Evolutionary conservation across 2,888 invertebrate species (phyloP).

Genomic region (Polymixis flavicincta): DNA sequence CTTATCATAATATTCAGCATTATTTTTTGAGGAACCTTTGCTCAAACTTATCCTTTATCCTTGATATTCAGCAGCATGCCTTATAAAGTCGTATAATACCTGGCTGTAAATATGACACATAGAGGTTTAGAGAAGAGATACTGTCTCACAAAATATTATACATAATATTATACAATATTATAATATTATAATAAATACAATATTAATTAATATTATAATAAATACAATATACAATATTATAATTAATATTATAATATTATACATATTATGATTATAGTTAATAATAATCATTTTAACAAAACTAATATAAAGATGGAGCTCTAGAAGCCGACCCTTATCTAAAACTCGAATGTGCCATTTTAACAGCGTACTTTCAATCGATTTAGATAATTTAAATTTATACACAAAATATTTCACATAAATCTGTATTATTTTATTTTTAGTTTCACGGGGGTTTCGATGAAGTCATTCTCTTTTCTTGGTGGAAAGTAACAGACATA

Average conservation of each 20-base stretch:
- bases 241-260: too few relatives aligned
- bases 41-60: not conserved
- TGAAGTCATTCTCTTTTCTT: conserved; percentile 95
- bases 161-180: too few relatives aligned
- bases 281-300: not conserved
- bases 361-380: not conserved
- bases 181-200: too few relatives aligned
- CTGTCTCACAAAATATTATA: not conserved
- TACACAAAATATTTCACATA: conserved; percentile 1
- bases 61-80: not conserved
- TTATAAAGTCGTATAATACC: not conserved
- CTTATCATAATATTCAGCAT: not conserved
- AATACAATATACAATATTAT: too few relatives aligned
- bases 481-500: conserved; percentile 94
- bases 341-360: not conserved
- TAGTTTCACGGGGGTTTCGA: conserved; percentile 95
- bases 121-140: not conserved
- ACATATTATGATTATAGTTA: not conserved
- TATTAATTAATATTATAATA: too few relatives aligned
- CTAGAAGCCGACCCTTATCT: not conserved
- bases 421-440: conserved; percentile 80
- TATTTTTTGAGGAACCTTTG: not conserved
- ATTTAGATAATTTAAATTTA: not conserved
- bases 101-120: not conserved
- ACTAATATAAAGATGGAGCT: not conserved